These are phyloP conservation scores for Remorina albescens DNA, from an alignment of 2,797 vertebrate species.

Conservation along the genomic window DNA sequence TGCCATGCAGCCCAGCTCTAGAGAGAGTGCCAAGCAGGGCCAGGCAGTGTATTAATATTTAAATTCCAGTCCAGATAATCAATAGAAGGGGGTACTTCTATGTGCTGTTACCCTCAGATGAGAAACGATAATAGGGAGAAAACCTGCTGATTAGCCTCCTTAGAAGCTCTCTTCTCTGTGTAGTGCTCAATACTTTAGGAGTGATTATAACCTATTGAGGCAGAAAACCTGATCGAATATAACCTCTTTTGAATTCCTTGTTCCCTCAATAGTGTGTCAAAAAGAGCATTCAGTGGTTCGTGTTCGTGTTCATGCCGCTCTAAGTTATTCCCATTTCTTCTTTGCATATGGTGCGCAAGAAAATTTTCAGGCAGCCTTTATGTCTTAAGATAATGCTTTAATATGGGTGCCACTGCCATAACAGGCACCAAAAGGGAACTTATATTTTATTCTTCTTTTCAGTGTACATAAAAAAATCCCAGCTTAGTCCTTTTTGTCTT, in stretches of 20 bases:
- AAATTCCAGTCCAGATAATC: conserved; percentile 89
- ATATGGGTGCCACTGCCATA: conserved; percentile 94
- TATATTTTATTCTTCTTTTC: conserved; percentile 99
- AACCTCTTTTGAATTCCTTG: conserved; percentile 99
- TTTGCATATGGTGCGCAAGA: conserved; percentile 91
- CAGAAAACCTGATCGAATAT: conserved; percentile 99
- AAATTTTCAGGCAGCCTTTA: conserved; percentile 88
- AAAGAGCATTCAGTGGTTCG: conserved; percentile 98
- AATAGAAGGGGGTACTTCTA: conserved; percentile 89
- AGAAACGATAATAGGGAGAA: conserved; percentile 94
- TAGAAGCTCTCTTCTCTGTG: conserved; percentile 93
- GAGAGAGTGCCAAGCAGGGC: conserved; percentile 84
- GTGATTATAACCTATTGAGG: conserved; percentile 99
- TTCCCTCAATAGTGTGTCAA: conserved; percentile 96
- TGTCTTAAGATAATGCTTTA: conserved; percentile 92
- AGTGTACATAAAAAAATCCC: conserved; percentile 99
- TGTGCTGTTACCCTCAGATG: conserved; percentile 88
- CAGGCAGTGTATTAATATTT: conserved; percentile 89
- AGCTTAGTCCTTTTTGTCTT: conserved; percentile 99
- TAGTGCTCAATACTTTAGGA: conserved; percentile 95
- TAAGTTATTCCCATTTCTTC: conserved; percentile 90
- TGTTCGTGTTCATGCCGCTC: conserved; percentile 84
- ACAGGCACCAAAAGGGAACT: conserved; percentile 95
- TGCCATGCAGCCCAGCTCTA: conserved; percentile 85
- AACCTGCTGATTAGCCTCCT: conserved; percentile 95